phyloP scores from a whole-genome alignment of 2,113 vertebrate genomes.

The Etia nguti region DNA sequence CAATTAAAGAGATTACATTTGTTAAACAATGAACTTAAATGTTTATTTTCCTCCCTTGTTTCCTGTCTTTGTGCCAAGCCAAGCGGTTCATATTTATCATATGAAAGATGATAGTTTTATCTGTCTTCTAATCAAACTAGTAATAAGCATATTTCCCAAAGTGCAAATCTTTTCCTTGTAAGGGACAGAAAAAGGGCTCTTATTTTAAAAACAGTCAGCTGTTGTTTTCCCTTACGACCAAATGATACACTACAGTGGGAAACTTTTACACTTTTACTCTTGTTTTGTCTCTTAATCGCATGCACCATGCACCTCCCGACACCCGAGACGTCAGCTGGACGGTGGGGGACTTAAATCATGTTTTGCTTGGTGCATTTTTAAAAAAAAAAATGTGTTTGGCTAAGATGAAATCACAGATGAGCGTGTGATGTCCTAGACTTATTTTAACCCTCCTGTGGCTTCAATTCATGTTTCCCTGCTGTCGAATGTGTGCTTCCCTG shows the following conservation, averaged over 20 bases:
- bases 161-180: background rate
- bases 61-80: constrained; percentile 1
- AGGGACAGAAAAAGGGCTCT: background rate
- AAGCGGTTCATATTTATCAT: background rate
- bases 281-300: background rate
- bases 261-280: background rate
- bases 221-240: background rate
- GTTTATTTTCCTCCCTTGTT: background rate
- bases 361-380: constrained; percentile 1
- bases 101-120: background rate
- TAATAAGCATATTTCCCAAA: background rate
- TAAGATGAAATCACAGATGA: background rate
- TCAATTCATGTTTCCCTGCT: constrained; percentile 46
- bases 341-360: background rate
- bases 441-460: constrained; percentile 32
- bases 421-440: background rate
- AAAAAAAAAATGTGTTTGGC: background rate
- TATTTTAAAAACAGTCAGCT: background rate
- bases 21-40: background rate
- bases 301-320: background rate
- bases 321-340: background rate
- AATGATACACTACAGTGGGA: constrained; percentile 42
- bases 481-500: constrained; percentile 42
- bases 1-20: background rate
- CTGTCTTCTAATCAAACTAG: background rate